Conservation (phyloP, 1,140 invertebrate species). For the Scaptomyza pallida region DNA sequence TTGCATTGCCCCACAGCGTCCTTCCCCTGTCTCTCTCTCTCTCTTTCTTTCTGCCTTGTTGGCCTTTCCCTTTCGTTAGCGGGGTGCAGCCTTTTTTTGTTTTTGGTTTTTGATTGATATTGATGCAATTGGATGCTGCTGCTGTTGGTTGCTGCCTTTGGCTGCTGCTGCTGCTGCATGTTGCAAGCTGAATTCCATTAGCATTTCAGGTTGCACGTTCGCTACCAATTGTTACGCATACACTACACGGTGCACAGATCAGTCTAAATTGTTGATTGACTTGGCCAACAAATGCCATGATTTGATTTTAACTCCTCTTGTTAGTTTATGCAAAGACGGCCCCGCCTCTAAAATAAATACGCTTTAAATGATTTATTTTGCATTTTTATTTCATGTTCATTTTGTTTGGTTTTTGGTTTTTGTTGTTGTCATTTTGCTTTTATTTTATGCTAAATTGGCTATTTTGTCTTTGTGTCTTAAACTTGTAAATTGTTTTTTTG, state of each 20-base stretch:
- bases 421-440: constrained; percentile 32
- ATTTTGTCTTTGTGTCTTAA: constrained; percentile 76
- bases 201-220: constrained; percentile 40
- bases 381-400: constrained; percentile 68
- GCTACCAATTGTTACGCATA: constrained; percentile 16
- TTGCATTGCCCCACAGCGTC: constrained; percentile 43
- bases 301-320: neutral
- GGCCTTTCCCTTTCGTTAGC: constrained; percentile 69
- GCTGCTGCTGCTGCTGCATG: constrained; percentile 13
- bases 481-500: constrained; percentile 67
- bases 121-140: constrained; percentile 45
- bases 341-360: constrained; percentile 14
- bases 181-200: constrained; percentile 39
- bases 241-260: constrained; percentile 1
- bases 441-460: constrained; percentile 78
- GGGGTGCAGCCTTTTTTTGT: constrained; percentile 21
- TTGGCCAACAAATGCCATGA: neutral
- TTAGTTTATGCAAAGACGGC: neutral
- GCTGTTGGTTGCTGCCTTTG: neutral
- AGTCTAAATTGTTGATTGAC: neutral
- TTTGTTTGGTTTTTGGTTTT: constrained; percentile 41
- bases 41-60: neutral
- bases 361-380: constrained; percentile 37
- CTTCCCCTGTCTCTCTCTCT: neutral
- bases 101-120: constrained; percentile 51